These are phyloP conservation scores for Harmothoe impar DNA, from an alignment of 2,888 invertebrate species.

Conservation along the genomic window DNA sequence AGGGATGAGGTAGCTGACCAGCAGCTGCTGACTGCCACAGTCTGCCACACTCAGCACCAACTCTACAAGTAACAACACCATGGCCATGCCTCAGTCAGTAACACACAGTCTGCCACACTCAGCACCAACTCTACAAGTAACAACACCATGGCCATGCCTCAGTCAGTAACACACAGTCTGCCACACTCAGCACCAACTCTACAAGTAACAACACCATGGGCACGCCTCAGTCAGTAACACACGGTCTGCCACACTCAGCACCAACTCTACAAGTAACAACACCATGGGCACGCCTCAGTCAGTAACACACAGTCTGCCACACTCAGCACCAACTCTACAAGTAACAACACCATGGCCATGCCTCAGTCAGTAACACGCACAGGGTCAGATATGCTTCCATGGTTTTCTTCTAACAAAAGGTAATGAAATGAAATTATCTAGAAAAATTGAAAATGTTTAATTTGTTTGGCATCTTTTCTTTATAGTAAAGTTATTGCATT, in stretches of 20 bases:
- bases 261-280: background rate
- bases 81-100: background rate
- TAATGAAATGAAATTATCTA: too few relatives aligned
- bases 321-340: background rate
- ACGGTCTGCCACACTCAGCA: background rate
- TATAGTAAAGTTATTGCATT: too few relatives aligned
- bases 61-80: conserved; percentile 69
- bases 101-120: background rate
- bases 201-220: background rate
- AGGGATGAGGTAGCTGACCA: conserved; percentile 78
- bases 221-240: background rate
- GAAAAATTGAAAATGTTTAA: too few relatives aligned
- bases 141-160: background rate
- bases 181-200: background rate
- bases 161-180: background rate
- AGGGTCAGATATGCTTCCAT: too few relatives aligned
- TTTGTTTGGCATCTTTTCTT: too few relatives aligned
- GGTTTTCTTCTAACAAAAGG: too few relatives aligned
- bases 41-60: conserved; percentile 78
- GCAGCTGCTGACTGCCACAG: conserved; percentile 72
- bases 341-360: background rate
- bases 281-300: background rate
- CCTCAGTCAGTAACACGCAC: too few relatives aligned
- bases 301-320: background rate
- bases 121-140: background rate